Evolutionary conservation across 92 coral and sea anemone genomes (phyloP).

Genomic region (Palythoa grandis): DNA sequence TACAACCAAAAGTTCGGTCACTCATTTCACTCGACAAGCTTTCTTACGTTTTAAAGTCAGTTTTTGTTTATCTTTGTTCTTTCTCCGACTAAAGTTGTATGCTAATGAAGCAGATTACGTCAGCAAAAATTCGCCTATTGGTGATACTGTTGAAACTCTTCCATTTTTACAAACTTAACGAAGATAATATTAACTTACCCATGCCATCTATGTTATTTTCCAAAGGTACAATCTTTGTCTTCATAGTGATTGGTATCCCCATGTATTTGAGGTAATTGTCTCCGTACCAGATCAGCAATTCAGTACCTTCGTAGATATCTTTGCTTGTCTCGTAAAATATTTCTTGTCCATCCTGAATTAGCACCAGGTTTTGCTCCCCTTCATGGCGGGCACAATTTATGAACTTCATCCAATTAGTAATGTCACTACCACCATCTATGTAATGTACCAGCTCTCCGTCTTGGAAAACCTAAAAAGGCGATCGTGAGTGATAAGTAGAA

Average conservation of each 20-base stretch:
- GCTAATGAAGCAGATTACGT: too few relatives aligned
- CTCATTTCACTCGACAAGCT: too few relatives aligned
- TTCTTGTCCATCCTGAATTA: conserved; percentile 88
- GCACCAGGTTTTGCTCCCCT: conserved; percentile 87
- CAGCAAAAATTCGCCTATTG: too few relatives aligned
- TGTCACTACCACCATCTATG: conserved; percentile 85
- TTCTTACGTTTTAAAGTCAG: too few relatives aligned
- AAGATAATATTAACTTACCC: conserved; percentile 11
- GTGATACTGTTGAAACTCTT: too few relatives aligned
- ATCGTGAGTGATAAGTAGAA: neutral
- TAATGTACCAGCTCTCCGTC: conserved; percentile 91
- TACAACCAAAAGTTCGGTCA: too few relatives aligned
- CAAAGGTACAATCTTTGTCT: conserved; percentile 72
- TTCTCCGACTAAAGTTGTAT: too few relatives aligned
- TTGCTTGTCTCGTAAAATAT: conserved; percentile 80
- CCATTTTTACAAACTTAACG: too few relatives aligned
- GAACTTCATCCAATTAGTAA: conserved; percentile 92
- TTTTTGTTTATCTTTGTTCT: too few relatives aligned
- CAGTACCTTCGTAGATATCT: conserved; percentile 90
- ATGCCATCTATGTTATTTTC: conserved; percentile 27
- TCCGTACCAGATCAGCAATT: conserved; percentile 96
- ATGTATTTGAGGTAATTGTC: conserved; percentile 92
- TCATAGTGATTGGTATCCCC: conserved; percentile 99
- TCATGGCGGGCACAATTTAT: conserved; percentile 97
- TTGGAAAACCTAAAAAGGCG: conserved; percentile 73